Evolutionary conservation across 2,797 vertebrate genomes (phyloP), one percentile per base, ranked within the genome.

Genomic region (Thalassophryne amazonica): DNA sequence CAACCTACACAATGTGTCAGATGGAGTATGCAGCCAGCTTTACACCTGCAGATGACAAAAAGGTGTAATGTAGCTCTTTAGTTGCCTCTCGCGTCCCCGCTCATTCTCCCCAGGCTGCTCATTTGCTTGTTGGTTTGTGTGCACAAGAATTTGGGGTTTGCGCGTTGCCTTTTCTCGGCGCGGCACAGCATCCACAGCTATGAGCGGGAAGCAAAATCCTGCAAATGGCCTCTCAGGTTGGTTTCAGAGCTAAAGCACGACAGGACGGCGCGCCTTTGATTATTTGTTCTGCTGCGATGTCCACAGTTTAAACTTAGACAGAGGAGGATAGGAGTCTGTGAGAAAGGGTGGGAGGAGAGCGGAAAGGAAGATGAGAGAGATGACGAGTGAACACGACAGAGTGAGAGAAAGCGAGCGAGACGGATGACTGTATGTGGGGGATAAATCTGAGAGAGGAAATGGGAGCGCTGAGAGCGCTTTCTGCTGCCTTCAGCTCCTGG

Each of bases 271-370:
- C 67, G 66, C 20, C 55, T 54, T 65, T 59, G 60, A 55, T 55
- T 30, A 69, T 84, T 82, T 84, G 75, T 76, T 87, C 73, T 85
- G 76, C 75, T 84, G 79, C 71, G 73, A 85, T 81, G 78, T 81
- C 86, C 71, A 65, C 64, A 73, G 78, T 81, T 83, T 80, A 78
- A 83, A 82, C 72, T 76, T 73, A 69, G 55, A 72, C 54, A 71
- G 60, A 39, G 66, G 42, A 73, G 59, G 54, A 67, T n/a, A 74
- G 10, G 55, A 68, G 71, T 76, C 73, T 82, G 75, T 22, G 67
- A 79, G 70, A 66, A 45, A 72, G 41, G 56, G 58, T 49, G 45
- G 58, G 34, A 47, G 37, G 58, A 54, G 52, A 45, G 27, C 64
- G 47, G 11, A 39, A 55, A 37, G 21, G 36, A 56, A 46, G 45